Conservation (phyloP, 2,888 invertebrate species). For the Cataglyphis altisquamis region DNA sequence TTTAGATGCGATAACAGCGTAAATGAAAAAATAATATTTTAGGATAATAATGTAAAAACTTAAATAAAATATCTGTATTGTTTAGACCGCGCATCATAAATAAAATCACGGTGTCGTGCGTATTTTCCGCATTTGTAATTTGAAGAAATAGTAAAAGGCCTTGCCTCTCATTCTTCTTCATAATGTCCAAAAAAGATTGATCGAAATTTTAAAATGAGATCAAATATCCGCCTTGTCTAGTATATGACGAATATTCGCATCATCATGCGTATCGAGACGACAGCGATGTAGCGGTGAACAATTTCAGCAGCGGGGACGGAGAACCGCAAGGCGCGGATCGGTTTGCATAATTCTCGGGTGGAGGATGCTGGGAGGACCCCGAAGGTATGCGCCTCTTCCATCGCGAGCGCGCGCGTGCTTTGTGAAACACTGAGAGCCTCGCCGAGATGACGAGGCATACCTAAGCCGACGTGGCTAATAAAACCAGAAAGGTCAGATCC, state of each 20-base stretch:
- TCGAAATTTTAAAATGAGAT: not conserved
- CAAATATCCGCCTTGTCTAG: not conserved
- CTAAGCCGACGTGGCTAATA: slow-evolving; percentile 78
- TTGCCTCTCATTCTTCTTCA: not conserved
- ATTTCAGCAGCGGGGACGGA: slow-evolving; percentile 34
- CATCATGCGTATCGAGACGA: slow-evolving; percentile 9
- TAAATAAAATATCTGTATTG: not conserved
- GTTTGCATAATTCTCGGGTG: slow-evolving; percentile 77
- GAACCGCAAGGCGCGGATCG: slow-evolving; percentile 57
- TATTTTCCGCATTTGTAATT: not conserved
- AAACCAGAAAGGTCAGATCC: slow-evolving; percentile 81
- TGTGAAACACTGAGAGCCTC: slow-evolving; percentile 66
- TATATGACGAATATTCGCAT: not conserved
- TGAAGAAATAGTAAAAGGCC: not conserved
- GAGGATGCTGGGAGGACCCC: slow-evolving; percentile 77
- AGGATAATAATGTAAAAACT: not conserved
- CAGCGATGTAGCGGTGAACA: slow-evolving; percentile 37
- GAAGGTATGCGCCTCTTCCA: slow-evolving; percentile 75
- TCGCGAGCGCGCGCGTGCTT: slow-evolving; percentile 64
- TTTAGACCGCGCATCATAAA: not conserved
- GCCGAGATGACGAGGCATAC: slow-evolving; percentile 78
- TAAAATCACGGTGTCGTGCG: not conserved
- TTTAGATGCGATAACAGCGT: not conserved
- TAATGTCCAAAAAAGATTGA: not conserved
- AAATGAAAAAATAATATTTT: not conserved